Conservation (phyloP, 2,113 vertebrate species). For the Limanda limanda region DNA sequence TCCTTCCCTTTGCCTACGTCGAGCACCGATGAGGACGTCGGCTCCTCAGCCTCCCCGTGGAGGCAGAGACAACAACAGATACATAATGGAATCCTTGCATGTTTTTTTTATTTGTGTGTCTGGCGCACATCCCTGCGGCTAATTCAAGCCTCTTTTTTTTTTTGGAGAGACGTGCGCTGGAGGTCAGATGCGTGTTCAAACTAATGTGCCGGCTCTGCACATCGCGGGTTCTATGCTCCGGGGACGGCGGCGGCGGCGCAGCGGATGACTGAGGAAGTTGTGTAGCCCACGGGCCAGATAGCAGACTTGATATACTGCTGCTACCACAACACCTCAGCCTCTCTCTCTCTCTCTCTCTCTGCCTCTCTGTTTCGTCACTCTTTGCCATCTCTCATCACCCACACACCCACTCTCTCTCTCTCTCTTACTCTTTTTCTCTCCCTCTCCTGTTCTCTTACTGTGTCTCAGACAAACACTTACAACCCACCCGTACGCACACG, state of each 20-base stretch:
- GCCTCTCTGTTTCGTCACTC: constrained; percentile 20
- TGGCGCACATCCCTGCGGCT: constrained; percentile 47
- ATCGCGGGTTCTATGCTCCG: constrained; percentile 22
- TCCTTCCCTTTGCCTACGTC: constrained; percentile 25
- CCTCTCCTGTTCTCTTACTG: constrained; percentile 25
- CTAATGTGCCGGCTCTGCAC: constrained; percentile 37
- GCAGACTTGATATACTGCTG: constrained; percentile 50
- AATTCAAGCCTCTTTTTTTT: constrained; percentile 59
- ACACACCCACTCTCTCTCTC: constrained; percentile 25
- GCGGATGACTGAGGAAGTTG: constrained; percentile 33
- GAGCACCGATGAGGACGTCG: constrained; percentile 34
- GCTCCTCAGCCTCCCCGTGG: constrained; percentile 45
- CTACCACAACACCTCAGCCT: constrained; percentile 44
- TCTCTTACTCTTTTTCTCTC: constrained; percentile 8
- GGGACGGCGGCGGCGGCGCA: constrained; percentile 31
- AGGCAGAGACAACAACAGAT: constrained; percentile 32
- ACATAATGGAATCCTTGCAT: constrained; percentile 19
- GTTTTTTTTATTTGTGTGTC: constrained; percentile 52
- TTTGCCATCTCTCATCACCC: constrained; percentile 55
- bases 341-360: constrained; percentile 1
- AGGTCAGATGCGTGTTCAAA: constrained; percentile 54
- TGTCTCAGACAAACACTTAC: constrained; percentile 55
- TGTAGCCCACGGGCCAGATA: constrained; percentile 65
- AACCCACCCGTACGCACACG: constrained; percentile 28
- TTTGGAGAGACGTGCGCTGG: constrained; percentile 32